Percentiles rank a stretch among this genome's conserved stretches.
Evolutionary conservation across 2,888 invertebrate genomes (phyloP).

Genomic region (Cynaeus angustus): DNA sequence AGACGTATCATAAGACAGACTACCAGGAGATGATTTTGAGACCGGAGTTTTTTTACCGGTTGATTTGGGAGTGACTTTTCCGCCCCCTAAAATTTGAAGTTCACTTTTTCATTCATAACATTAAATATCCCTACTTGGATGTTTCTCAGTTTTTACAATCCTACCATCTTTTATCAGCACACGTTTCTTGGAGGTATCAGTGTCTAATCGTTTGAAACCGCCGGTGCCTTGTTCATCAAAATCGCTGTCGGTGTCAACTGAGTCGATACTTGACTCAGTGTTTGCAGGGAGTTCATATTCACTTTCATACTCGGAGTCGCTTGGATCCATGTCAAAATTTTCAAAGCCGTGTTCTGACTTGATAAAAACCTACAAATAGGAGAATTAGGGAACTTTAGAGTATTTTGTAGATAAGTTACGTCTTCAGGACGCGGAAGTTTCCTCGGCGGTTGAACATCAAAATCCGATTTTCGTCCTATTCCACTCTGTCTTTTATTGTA

Average conservation of each 20-base stretch:
- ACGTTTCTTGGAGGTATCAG: conserved; percentile 80
- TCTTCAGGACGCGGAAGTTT: conserved; percentile 60
- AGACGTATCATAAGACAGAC: conserved; percentile 57
- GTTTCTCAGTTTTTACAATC: conserved; percentile 82
- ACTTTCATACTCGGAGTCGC: conserved; percentile 69
- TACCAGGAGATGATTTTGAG: conserved; percentile 51
- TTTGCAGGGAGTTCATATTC: conserved; percentile 66
- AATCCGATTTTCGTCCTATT: conserved; percentile 57
- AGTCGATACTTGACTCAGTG: conserved; percentile 66
- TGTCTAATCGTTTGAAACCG: conserved; percentile 73
- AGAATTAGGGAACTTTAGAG: too few species aligned
- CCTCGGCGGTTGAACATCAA: conserved; percentile 53
- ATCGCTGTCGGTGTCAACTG: conserved; percentile 64
- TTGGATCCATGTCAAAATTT: conserved; percentile 65
- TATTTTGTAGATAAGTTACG: conserved; percentile 7
- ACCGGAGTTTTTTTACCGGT: conserved; percentile 53
- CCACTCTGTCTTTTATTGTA: conserved; percentile 71
- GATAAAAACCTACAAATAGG: conserved; percentile 32
- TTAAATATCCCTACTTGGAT: conserved; percentile 60
- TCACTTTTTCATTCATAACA: background rate
- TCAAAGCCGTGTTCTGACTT: conserved; percentile 59
- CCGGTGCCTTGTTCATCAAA: conserved; percentile 70
- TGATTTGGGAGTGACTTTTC: conserved; percentile 75
- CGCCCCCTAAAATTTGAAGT: conserved; percentile 9
- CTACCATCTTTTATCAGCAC: conserved; percentile 79